phyloP scores from a whole-genome alignment of 2,888 invertebrate species.

The Rhopalosiphum nymphaeae region DNA sequence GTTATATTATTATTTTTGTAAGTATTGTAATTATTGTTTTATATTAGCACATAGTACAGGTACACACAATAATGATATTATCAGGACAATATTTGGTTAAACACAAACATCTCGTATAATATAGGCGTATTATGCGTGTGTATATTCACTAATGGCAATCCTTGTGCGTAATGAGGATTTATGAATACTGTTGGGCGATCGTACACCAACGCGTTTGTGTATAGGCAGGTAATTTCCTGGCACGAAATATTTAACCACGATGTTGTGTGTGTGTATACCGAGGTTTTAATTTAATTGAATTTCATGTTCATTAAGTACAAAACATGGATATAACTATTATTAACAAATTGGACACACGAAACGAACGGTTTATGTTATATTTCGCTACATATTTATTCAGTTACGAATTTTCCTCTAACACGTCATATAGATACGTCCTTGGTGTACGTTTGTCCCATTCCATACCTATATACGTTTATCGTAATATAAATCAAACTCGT shows the following conservation, averaged over 20 bases:
- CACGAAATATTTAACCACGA: not conserved
- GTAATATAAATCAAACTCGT: not conserved
- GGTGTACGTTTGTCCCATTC: not conserved
- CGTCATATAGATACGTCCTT: not conserved
- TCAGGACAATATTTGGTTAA: not conserved
- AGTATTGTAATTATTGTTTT: not conserved
- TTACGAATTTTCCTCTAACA: not conserved
- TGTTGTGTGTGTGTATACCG: not conserved
- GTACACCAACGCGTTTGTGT: not conserved
- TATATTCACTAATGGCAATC: not conserved
- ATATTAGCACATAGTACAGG: not conserved
- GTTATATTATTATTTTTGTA: not conserved
- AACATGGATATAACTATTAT: not conserved
- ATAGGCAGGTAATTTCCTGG: conserved; percentile 24
- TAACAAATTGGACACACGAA: not conserved
- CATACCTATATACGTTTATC: not conserved
- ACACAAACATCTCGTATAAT: not conserved
- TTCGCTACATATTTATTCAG: not conserved
- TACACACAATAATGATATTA: not conserved
- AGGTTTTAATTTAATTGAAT: conserved; percentile 36
- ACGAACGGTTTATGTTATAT: not conserved
- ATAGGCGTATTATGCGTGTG: not conserved
- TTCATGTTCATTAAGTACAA: conserved; percentile 27
- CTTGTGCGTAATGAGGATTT: not conserved
- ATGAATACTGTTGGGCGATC: not conserved